Conservation (phyloP, 2,113 vertebrate genomes). For the Grus americana region DNA sequence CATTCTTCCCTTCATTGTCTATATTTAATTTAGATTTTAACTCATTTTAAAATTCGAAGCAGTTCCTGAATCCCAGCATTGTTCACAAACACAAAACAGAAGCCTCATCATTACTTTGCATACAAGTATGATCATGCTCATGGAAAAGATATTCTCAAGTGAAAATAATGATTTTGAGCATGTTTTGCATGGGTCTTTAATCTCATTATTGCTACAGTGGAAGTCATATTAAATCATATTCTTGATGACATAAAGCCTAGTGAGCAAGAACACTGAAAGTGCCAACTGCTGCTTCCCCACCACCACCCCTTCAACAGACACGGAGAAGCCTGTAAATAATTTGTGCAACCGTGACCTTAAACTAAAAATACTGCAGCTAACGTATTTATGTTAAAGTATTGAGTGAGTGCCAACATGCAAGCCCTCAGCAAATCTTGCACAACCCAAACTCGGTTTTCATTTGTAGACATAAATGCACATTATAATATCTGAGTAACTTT, state of each 20-base stretch:
- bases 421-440: background rate
- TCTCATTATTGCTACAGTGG: background rate
- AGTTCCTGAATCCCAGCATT: background rate
- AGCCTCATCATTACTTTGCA: background rate
- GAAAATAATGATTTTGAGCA: background rate
- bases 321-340: background rate
- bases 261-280: background rate
- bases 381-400: background rate
- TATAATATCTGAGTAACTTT: background rate
- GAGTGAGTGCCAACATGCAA: background rate
- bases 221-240: background rate
- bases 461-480: background rate
- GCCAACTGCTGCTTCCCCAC: background rate
- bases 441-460: background rate
- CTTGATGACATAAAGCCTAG: background rate
- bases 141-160: background rate
- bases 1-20: background rate
- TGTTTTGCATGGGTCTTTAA: background rate
- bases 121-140: background rate
- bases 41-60: background rate
- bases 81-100: background rate
- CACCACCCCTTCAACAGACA: accelerated
- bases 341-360: background rate
- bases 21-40: background rate
- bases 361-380: background rate